Conservation (phyloP, 2,888 invertebrate species). For the Eupithecia vulgata region DNA sequence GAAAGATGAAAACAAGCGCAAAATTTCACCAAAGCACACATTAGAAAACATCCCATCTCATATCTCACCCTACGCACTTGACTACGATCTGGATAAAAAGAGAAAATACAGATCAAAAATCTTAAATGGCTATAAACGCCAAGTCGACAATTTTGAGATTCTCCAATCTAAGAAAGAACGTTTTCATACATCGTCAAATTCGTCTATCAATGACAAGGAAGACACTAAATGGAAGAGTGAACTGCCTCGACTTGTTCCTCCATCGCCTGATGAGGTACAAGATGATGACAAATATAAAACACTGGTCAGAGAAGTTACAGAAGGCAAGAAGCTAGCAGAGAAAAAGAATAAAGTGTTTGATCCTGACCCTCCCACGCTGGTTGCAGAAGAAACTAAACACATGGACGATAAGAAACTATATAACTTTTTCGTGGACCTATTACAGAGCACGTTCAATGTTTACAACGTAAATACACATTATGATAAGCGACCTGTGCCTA, state of each 20-base stretch:
- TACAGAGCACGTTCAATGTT: constrained; percentile 62
- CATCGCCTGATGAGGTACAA: constrained; percentile 21
- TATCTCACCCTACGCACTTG: neutral
- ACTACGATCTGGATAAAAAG: constrained; percentile 20
- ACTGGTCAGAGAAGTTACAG: constrained; percentile 39
- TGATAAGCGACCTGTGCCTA: constrained; percentile 9
- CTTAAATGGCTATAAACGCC: constrained; percentile 46
- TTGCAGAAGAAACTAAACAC: constrained; percentile 37
- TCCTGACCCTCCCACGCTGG: constrained; percentile 49
- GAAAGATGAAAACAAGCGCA: neutral
- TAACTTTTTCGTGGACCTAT: constrained; percentile 66
- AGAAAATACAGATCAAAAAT: constrained; percentile 50
- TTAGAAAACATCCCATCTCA: neutral
- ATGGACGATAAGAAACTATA: constrained; percentile 58
- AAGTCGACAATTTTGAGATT: constrained; percentile 52
- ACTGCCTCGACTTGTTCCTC: constrained; percentile 37
- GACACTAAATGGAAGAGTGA: constrained; percentile 36
- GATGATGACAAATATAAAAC: constrained; percentile 21
- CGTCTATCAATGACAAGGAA: constrained; percentile 49
- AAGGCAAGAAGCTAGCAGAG: constrained; percentile 39
- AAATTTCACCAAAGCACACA: constrained; percentile 6
- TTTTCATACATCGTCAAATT: constrained; percentile 55
- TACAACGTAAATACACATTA: constrained; percentile 53
- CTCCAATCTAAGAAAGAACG: constrained; percentile 59
- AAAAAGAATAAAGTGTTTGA: constrained; percentile 42